Evolutionary conservation across 2,797 vertebrate species (phyloP), one percentile per base, ranked within the genome.

Genomic region (Selene dorsalis): DNA sequence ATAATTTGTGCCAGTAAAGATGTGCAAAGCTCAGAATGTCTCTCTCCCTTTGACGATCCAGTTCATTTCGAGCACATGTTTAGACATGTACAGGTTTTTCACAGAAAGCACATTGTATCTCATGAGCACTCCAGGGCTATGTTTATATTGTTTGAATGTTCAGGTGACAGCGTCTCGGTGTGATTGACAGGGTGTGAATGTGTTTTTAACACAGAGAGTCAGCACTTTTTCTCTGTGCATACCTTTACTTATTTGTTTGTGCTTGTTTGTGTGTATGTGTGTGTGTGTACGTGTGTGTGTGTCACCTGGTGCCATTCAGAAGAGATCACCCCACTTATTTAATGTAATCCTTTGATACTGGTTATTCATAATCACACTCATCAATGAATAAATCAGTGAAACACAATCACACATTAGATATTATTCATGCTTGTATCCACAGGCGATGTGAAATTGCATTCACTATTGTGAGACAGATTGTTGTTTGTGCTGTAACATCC

Each of bases 241-340:
- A 75, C 60, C 30, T 62, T 43, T 39, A 28, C 79, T 69, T 73
- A 73, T 77, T 13, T 71, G 38, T 22, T 24, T 73, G 61, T 73
- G 41, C 65, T 47, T 50, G 24, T 3, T 18, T 32, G 17, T 69
- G 41, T 76, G n/a, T n/a, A n/a, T n/a, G n/a, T n/a, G n/a, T n/a
- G n/a, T n/a, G n/a, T n/a, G n/a, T 71, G 48, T 72, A 50, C 61
- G 41, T 64, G 47, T 50, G 24, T 3, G n/a, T 32, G 17, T 69
- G 41, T 76, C 43, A 73, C 56, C 35, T 43, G 24, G 64, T 80
- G 60, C 48, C 57, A 75, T 72, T 35, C 63, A 76, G 61, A 79
- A 43, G 38, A 66, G 66, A 73, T 48, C 22, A 50, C 41, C 35
- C 26, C 24, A 35, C 2, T 47, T 0, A 13, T 26, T 45, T 52